Evolutionary conservation across 2,113 vertebrate genomes (phyloP), one percentile per base, ranked within the genome.

Genomic region (Oxyruncus cristatus): DNA sequence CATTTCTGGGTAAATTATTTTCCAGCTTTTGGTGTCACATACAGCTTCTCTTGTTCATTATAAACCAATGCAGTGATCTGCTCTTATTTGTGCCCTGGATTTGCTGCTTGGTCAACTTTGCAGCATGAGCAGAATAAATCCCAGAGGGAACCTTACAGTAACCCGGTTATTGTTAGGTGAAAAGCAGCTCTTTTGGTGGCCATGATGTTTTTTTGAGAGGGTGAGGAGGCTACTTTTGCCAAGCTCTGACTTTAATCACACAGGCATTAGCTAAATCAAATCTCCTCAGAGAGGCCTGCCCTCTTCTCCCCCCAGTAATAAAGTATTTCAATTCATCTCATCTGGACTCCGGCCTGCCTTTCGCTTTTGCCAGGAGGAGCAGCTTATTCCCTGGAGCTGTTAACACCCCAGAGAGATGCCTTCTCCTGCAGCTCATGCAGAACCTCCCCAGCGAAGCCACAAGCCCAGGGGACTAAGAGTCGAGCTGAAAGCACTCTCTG

Each of bases 1-100:
- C 35, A 85, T 82, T 92, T 89, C 73, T 85, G 52, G 52, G 94
- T 97, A 93, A 97, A 97, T 96, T 33, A 96, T 96, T 94, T 95
- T 59, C 92, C 61, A 82, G 9, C 47, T 91, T 92, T 84, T 88
- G 11, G 44, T 74, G 82, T 50, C 41, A 79, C 85, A 74, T 28
- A 50, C 17, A 76, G 37, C 50, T 49, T 28, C 76, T 75, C 76
- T 81, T 67, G 73, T 91, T 93, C 76, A 79, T 91, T 72, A 94
- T 88, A 78, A 95, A 84, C 68, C 72, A 83, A 8, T 28, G 33
- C 6, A 44, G 39, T 58, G 37, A 49, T 33, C 41, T 86, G 42
- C 20, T 59, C 56, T 37, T 91, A 37, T 52, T 78, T 8, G 1
- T 62, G 61, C 21, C 2, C 37, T 49, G 61, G 4, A 20, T 72